A percentile compares a stretch with the other conserved stretches of the same genome.
These are phyloP conservation scores for Tylochromis polylepis DNA, from an alignment of 2,113 vertebrate species.

Conservation along the genomic window DNA sequence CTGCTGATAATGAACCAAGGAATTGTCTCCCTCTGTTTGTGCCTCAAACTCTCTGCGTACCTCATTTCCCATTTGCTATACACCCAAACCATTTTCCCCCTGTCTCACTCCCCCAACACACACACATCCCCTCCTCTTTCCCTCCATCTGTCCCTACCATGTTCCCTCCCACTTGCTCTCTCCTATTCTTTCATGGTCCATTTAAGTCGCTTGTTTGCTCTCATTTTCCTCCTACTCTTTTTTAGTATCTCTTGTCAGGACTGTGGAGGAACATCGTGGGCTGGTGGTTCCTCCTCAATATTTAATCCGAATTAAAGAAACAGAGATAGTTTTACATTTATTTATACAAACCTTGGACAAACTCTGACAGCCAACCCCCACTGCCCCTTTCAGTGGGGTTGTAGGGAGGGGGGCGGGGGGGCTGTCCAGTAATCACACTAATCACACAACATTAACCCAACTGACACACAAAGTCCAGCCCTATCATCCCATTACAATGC, in stretches of 20 bases:
- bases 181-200: neutral
- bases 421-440: neutral
- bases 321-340: slow-evolving; percentile 42
- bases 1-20: neutral
- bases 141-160: neutral
- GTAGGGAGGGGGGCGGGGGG: too few species aligned
- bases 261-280: slow-evolving; percentile 24
- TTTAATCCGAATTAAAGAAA: slow-evolving; percentile 67
- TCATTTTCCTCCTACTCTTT: slow-evolving; percentile 19
- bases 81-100: neutral
- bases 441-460: neutral
- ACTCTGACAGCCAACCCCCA: slow-evolving; percentile 3
- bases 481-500: neutral
- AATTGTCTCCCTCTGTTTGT: neutral
- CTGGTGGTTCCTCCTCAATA: slow-evolving; percentile 54
- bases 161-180: neutral
- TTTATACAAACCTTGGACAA: slow-evolving; percentile 39
- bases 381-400: neutral
- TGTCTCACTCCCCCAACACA: neutral
- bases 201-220: slow-evolving; percentile 17
- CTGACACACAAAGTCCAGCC: neutral
- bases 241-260: slow-evolving; percentile 25
- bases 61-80: neutral
- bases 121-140: neutral
- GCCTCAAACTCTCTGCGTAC: neutral